Evolutionary conservation across 2,888 invertebrate genomes (phyloP), one percentile per base, ranked within the genome.

Genomic region (Diadegma fenestrale): DNA sequence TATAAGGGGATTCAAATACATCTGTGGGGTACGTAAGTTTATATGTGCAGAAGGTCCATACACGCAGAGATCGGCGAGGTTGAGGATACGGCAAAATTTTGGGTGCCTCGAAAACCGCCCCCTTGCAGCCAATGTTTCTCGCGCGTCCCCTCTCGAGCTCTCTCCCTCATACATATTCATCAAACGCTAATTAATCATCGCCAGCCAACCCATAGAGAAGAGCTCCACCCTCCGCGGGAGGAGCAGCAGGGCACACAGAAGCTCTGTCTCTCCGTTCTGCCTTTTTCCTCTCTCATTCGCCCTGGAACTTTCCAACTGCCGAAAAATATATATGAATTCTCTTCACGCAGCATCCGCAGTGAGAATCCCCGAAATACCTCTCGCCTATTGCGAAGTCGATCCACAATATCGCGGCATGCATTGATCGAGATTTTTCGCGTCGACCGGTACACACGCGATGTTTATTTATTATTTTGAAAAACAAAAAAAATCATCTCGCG

Each of bases 101-200:
- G 84, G 85, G 61, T 63, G 66, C 45, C 80, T 82, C 71, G 84
- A 68, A 58, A 43, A 64, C 41, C 63, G 26, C 12, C 64, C 37
- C 51, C 79, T 61, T 33, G 37, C 58, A 43, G 33, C 72, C 76
- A 76, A 77, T 77, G 64, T 75, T 66, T 72, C 78, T 81, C 77
- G 75, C 77, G 26, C 80, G 69, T 58, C 76, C 85, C 83, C 75
- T 79, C 81, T 69, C 80, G 85, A 45, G 86, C 80, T 88, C 89
- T 89, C 89, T 88, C 89, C 88, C 92, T 93, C 93, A 93, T 93
- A 92, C 93, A 93, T 93, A 93, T 93, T 93, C 93, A 93, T 93
- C 93, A 93, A 93, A 93, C 92, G 92, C 93, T 93, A 93, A 93
- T 93, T 93, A 93, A 93, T 93, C 93, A 93, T 93, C 93, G 91